Base-by-base conservation (phyloP, 2,888 invertebrate species). In the Erpobdella octoculata region DNA sequence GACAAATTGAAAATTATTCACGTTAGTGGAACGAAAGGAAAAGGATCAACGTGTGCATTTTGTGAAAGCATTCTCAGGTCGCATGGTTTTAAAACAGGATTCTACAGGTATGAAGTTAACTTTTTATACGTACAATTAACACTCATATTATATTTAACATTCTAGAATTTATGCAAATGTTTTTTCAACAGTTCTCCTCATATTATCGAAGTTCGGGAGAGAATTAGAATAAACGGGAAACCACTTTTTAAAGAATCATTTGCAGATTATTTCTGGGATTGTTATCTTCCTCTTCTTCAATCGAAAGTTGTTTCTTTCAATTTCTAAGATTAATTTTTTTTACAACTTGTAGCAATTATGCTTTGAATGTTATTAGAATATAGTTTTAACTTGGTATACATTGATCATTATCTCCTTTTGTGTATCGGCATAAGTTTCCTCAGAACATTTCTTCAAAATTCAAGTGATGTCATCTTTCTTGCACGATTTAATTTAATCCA, bases 21-120 rank as follows among this genome's bases (percentile, higher is more conserved):
- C 85, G 89, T 98, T 6, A 89, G 93, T 73, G 98, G 98, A 12
- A 97, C 97, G 0, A 98, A 98, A 85, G 98, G 97, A 69, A 98
- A 98, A 88, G 87, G 88, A 2, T 93, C 94, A 25, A 94, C 95
- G 0, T 94, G 95, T 81, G 93, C 95, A 0, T 89, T 92, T 83
- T 88, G 89, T 76, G 98, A 98, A 83, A 88, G 90, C 0, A 91
- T 98, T 74, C 86, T 98, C 12, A 88, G 92, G 0, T 85, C 88
- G 33, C 89, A 91, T 80, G 93, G 93, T 1, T 88, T 88, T 79
- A 89, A 87, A 78, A 97, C 96, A 0, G 97, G 97, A 6, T 91
- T 98, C 81, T 97, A 88, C 83, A 85, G 85, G 84, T 85, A 28
- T 21, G 4, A 1, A 38, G 66, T 3, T 31, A n/a, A 18, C 25